Base-by-base conservation (phyloP, 2,888 invertebrate genomes). In the Epinotia demarniana region DNA sequence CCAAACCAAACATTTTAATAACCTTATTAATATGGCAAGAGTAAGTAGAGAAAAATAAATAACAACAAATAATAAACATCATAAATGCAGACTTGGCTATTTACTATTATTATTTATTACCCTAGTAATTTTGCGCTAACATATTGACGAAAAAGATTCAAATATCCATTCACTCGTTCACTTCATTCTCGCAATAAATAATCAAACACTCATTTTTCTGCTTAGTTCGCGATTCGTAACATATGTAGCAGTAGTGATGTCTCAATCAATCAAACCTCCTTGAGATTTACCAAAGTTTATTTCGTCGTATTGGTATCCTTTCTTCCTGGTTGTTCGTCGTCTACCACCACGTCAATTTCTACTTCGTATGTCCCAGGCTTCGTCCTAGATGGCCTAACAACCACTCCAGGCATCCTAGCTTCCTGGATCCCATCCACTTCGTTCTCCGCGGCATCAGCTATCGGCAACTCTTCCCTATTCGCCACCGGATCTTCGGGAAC, bases 371-470 rank as follows among this genome's bases (percentile, higher is more conserved):
- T 92, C 5, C 92, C 92, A 0, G 92, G 92, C 69, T 91, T 92
- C 23, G 90, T 89, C 18, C 84, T 82, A 1, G 93, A 92, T 0
- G 91, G 92, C 57, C 89, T 84, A 58, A 89, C 90, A 23, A 90
- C 88, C 55, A 91, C 90, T 9, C 89, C 93, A 1, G 94, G 94
- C 80, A 90, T 86, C 76, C 88, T 90, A 0, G 93, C 88, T 77
- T 94, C 92, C 16, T 92, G 89, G 3, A 90, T 83, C 4, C 92
- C 89, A 72, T 95, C 92, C 55, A 95, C 94, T 80, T 95, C 93
- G 55, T 95, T 94, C 66, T 93, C 90, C 3, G 92, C 89, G 16
- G 90, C 86, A 77, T 92, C 90, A 23, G 86, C 87, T 27, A 87
- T 63, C 6, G 88, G 87, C 19, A 76, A 23, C 53, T 78, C 72